These are phyloP conservation scores for Tinamus guttatus DNA, from an alignment of 2,113 vertebrate genomes.

Conservation along the genomic window DNA sequence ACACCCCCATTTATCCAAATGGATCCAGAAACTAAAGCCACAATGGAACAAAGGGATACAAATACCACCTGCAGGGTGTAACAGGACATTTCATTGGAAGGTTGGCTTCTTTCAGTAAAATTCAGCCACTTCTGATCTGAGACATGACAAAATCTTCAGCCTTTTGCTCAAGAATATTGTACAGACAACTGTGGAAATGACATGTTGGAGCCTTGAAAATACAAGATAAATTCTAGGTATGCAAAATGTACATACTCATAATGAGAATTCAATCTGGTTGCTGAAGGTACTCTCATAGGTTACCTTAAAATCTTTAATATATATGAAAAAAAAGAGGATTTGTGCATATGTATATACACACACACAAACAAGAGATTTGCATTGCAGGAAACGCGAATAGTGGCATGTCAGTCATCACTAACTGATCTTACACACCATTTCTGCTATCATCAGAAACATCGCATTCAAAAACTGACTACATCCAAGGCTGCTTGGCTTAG, in stretches of 20 bases:
- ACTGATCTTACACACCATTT: neutral
- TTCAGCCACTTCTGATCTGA: neutral
- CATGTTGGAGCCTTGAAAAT: neutral
- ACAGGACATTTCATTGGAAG: neutral
- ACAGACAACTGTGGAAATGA: neutral
- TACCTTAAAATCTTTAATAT: neutral
- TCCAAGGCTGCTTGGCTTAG: neutral
- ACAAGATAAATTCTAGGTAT: neutral
- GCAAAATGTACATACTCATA: neutral
- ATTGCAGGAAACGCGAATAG: neutral
- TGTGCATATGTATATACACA: neutral
- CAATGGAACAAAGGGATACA: neutral
- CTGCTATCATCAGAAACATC: neutral
- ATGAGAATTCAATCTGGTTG: neutral
- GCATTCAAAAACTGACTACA: neutral
- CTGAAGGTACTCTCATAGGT: neutral
- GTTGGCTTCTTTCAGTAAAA: neutral
- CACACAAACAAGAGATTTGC: neutral
- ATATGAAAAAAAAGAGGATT: neutral
- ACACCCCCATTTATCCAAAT: neutral
- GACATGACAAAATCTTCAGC: neutral
- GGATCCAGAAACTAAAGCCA: slow-evolving; percentile 15
- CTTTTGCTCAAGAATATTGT: neutral
- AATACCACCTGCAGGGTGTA: slow-evolving; percentile 35
- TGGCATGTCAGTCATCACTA: neutral